Evolutionary conservation across 2,113 vertebrate genomes (phyloP).

Genomic region (Tychaedon coryphoeus): DNA sequence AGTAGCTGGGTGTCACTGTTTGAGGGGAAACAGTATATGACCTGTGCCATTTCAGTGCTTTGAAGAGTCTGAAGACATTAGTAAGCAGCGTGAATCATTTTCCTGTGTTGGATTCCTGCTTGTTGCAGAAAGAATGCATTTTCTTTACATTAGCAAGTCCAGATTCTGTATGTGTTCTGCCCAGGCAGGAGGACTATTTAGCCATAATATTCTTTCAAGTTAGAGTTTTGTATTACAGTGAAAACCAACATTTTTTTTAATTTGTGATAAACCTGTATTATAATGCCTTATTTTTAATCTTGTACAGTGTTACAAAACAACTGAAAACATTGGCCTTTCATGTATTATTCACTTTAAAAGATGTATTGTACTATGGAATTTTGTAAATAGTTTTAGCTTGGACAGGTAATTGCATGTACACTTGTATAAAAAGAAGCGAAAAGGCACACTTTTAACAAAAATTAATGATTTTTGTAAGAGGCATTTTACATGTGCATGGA

Average conservation of each 20-base stretch:
- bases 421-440: slow-evolving; percentile 74
- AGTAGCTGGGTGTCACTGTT: neutral
- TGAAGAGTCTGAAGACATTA: neutral
- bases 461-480: slow-evolving; percentile 80
- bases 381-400: slow-evolving; percentile 84
- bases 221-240: slow-evolving; percentile 67
- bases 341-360: slow-evolving; percentile 84
- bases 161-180: slow-evolving; percentile 38
- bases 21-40: neutral
- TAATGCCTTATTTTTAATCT: slow-evolving; percentile 92
- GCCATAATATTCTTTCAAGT: slow-evolving; percentile 67
- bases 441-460: slow-evolving; percentile 73
- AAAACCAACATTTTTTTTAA: slow-evolving; percentile 68
- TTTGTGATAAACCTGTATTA: slow-evolving; percentile 80
- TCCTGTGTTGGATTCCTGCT: neutral
- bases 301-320: slow-evolving; percentile 79
- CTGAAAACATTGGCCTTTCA: slow-evolving; percentile 83
- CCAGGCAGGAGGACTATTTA: slow-evolving; percentile 54
- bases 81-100: neutral
- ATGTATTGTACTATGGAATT: slow-evolving; percentile 80
- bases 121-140: slow-evolving; percentile 1
- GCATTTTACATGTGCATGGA: slow-evolving; percentile 60
- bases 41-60: slow-evolving; percentile 41
- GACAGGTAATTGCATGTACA: slow-evolving; percentile 77
- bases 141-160: slow-evolving; percentile 50